Evolutionary conservation across 1,140 invertebrate genomes (phyloP), one percentile per base, ranked within the genome.

Genomic region (Diachasmimorpha longicaudata): DNA sequence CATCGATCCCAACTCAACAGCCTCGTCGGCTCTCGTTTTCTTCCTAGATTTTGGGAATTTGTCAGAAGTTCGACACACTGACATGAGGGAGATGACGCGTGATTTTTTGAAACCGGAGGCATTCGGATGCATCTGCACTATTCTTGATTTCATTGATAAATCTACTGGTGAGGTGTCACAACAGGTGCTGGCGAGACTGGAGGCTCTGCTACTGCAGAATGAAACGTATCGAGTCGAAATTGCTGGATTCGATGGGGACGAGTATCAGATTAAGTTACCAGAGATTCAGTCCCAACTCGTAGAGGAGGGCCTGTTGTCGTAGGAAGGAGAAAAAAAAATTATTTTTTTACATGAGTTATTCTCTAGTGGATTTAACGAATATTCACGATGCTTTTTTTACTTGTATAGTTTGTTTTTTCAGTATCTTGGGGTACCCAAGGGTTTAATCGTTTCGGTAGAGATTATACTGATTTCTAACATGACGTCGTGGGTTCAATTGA

Each of bases 11-110:
- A 82, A 14, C 5, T 21, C 46, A 2, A 10, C 14, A 9, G 19
- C 52, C 14, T 21, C 14, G 13, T 46, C 78, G 16, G 72, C 81
- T 8, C 0, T 44, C 0, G 72, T 89, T 9, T 83, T 83, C 11
- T 87, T 86, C 4, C 23, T 88, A 9, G 88, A 89, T 72, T 87
- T 70, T 66, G 88, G 88, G 6, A 87, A 87, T 44, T 48, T 79
- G 0, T 78, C 77, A 3, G 6, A 36, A n/a, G 83, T 89, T 3
- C 5, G 76, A 0, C 86, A 89, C 37, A 79, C 55, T 6, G 74
- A 89, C 44, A 84, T 89, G n/a, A 77, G 86, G 37, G 42, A 79
- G 11, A 87, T 89, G 79, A 79, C 80, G 0, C 80, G 83, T 72
- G 85, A 87, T 23, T 89, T 89, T 58, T 55, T 83, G 0, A 69